These are phyloP conservation scores for Papilio gigon DNA, from an alignment of 2,888 invertebrate genomes.

Conservation along the genomic window DNA sequence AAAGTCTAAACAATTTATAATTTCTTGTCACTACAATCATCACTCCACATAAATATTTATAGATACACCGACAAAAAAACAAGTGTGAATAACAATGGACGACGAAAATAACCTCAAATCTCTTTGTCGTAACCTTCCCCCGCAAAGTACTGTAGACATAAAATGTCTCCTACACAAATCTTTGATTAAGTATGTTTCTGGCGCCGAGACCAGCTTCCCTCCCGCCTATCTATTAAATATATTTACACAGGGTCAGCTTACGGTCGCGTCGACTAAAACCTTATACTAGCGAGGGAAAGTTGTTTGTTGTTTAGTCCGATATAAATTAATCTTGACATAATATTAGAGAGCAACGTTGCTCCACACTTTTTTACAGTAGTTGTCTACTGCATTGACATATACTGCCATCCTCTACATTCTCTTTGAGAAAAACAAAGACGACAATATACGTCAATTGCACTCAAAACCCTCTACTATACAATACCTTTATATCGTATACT, in stretches of 20 bases:
- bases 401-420: no score
- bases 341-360: background rate
- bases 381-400: no score
- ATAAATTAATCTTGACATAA: background rate
- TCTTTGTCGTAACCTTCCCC: slow-evolving; percentile 7
- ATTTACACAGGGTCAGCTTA: slow-evolving; percentile 35
- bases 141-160: slow-evolving; percentile 28
- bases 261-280: slow-evolving; percentile 15
- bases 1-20: no score
- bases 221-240: slow-evolving; percentile 32
- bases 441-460: no score
- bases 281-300: slow-evolving; percentile 15
- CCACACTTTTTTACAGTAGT: no score
- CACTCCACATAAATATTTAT: background rate
- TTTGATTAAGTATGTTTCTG: slow-evolving; percentile 36
- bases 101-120: slow-evolving; percentile 25
- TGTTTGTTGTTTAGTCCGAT: background rate
- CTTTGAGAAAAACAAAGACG: no score
- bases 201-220: slow-evolving; percentile 30
- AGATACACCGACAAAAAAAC: background rate
- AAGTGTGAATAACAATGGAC: background rate
- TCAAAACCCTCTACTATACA: no score
- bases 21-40: no score
- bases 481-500: no score
- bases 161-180: slow-evolving; percentile 36